These are phyloP conservation scores for Mastacembelus armatus DNA, from an alignment of 2,797 vertebrate genomes.

Conservation along the genomic window DNA sequence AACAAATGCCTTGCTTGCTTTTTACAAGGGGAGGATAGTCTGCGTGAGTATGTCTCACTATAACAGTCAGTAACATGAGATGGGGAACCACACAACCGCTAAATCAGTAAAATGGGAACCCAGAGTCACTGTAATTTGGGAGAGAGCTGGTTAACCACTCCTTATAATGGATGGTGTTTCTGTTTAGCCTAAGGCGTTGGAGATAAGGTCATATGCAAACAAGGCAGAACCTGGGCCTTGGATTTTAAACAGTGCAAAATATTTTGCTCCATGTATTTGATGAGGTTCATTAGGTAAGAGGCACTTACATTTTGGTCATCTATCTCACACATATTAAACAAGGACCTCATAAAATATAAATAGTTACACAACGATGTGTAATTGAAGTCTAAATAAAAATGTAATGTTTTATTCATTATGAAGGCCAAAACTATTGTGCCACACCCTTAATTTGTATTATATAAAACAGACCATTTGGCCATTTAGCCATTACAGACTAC, in stretches of 20 bases:
- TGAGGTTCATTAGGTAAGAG: slow-evolving; percentile 30
- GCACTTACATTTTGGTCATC: slow-evolving; percentile 4
- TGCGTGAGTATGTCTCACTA: slow-evolving; percentile 76
- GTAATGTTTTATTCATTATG: slow-evolving; percentile 3
- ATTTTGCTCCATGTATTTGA: slow-evolving; percentile 48
- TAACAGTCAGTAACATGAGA: slow-evolving; percentile 81
- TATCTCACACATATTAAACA: slow-evolving; percentile 4
- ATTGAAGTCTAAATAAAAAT: slow-evolving; percentile 20
- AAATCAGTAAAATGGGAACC: slow-evolving; percentile 83
- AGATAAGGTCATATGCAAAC: slow-evolving; percentile 83
- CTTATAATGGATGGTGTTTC: slow-evolving; percentile 85
- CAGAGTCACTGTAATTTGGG: slow-evolving; percentile 82
- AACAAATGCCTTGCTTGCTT: slow-evolving; percentile 61
- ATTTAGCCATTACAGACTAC: not conserved
- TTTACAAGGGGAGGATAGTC: slow-evolving; percentile 69
- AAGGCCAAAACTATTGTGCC: slow-evolving; percentile 5
- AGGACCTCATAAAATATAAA: slow-evolving; percentile 4
- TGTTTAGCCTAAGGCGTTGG: slow-evolving; percentile 82
- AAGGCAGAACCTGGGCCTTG: slow-evolving; percentile 68
- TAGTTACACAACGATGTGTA: not conserved
- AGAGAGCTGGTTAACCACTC: slow-evolving; percentile 82
- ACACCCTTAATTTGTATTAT: slow-evolving; percentile 18
- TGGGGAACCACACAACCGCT: slow-evolving; percentile 81
- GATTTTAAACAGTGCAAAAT: slow-evolving; percentile 54
- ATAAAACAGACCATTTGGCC: slow-evolving; percentile 15